Conservation (phyloP, 1,140 invertebrate genomes). For the Bombus waltoni region DNA sequence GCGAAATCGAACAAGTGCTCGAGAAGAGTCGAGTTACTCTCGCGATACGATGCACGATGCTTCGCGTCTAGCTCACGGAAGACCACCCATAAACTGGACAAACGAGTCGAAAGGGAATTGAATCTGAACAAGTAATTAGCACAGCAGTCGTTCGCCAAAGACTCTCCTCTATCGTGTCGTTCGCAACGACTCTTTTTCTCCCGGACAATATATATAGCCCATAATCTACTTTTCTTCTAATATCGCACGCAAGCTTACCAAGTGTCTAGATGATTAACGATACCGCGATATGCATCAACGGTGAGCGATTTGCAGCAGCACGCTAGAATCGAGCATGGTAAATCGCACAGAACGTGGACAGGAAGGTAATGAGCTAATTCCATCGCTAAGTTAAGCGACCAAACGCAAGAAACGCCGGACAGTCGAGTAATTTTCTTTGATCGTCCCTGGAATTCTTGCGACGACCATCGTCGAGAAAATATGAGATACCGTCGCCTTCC, state of each 20-base stretch:
- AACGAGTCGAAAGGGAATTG: conserved; percentile 56
- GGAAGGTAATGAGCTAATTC: conserved; percentile 5
- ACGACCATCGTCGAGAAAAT: background rate
- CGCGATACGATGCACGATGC: conserved; percentile 4
- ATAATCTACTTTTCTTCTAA: background rate
- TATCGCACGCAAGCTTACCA: background rate
- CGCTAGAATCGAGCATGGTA: background rate
- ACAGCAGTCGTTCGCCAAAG: background rate
- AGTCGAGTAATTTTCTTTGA: background rate
- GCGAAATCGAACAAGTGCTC: conserved; percentile 3
- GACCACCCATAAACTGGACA: conserved; percentile 51
- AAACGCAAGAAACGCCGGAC: background rate
- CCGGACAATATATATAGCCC: background rate
- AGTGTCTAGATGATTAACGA: background rate
- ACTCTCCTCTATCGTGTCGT: background rate
- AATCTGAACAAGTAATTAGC: conserved; percentile 44
- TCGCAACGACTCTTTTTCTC: background rate
- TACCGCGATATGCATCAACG: background rate
- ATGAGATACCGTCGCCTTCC: background rate
- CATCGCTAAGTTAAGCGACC: background rate
- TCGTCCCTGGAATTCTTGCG: background rate
- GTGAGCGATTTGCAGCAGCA: background rate
- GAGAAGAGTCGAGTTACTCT: conserved; percentile 17
- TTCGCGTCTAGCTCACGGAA: conserved; percentile 16
- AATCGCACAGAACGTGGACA: background rate